Percentiles rank a stretch among this genome's conserved stretches.
phyloP scores from a whole-genome alignment of 1,140 invertebrate genomes.

The Temnothorax longispinosus region DNA sequence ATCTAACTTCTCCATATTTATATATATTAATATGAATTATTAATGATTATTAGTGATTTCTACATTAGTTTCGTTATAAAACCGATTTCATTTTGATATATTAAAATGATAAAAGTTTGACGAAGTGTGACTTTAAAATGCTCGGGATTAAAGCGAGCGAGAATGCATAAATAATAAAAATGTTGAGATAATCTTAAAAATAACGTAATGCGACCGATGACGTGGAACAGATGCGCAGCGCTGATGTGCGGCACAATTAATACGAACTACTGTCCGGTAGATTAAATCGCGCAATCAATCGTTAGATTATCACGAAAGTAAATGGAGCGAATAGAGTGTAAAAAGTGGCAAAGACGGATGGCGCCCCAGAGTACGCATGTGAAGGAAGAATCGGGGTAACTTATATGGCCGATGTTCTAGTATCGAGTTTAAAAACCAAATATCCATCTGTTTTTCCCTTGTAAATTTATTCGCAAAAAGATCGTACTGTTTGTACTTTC shows the following conservation, averaged over 20 bases:
- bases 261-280: constrained; percentile 57
- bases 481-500: background rate
- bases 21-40: background rate
- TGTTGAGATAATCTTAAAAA: constrained; percentile 13
- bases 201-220: constrained; percentile 39
- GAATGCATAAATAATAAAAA: constrained; percentile 38
- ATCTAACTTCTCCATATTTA: background rate
- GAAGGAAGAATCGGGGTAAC: constrained; percentile 29
- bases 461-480: constrained; percentile 15
- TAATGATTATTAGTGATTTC: background rate
- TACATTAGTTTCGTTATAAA: background rate
- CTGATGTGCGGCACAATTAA: constrained; percentile 55
- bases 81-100: background rate
- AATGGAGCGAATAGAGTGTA: constrained; percentile 47
- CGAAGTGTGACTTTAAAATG: background rate
- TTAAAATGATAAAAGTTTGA: background rate
- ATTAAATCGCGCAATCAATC: constrained; percentile 61
- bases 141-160: constrained; percentile 15
- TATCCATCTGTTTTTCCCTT: background rate
- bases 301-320: constrained; percentile 56
- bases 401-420: constrained; percentile 11
- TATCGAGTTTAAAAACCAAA: constrained; percentile 40
- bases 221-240: constrained; percentile 47
- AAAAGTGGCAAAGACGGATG: constrained; percentile 60
- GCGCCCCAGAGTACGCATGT: background rate